These are phyloP conservation scores for Pleuronectes platessa DNA, from an alignment of 2,113 vertebrate genomes.

Conservation along the genomic window DNA sequence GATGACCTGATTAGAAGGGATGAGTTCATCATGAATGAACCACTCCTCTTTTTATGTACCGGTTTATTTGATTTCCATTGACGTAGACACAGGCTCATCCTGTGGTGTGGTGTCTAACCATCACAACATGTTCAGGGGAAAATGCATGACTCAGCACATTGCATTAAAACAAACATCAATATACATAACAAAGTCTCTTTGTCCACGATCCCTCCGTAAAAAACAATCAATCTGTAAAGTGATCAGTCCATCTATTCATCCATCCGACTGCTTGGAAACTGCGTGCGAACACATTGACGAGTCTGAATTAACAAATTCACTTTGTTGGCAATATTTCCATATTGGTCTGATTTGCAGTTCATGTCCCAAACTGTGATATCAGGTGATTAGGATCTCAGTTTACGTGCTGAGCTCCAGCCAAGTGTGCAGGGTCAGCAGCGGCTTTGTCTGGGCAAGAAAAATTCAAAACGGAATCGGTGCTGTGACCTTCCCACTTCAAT, in stretches of 20 bases:
- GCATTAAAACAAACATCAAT: conserved; percentile 14
- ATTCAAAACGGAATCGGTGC: conserved; percentile 55
- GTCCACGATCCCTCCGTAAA: conserved; percentile 7
- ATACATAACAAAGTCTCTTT: conserved; percentile 2
- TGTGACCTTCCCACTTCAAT: conserved; percentile 73
- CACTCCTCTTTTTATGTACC: conserved; percentile 8
- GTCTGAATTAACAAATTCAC: background rate
- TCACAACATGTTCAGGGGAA: conserved; percentile 9
- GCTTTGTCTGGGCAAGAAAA: conserved; percentile 65
- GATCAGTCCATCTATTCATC: conserved; percentile 9
- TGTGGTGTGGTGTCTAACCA: background rate
- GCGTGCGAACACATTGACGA: background rate
- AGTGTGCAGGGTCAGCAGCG: conserved; percentile 72
- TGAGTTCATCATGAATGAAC: conserved; percentile 23
- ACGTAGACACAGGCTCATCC: conserved; percentile 14
- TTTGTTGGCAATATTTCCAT: background rate
- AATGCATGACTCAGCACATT: background rate
- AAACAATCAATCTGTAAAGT: conserved; percentile 16
- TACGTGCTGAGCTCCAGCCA: conserved; percentile 56
- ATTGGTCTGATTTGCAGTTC: too few species aligned
- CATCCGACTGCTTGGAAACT: background rate
- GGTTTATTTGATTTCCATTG: conserved; percentile 30
- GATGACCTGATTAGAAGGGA: background rate
- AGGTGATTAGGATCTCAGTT: conserved; percentile 70
- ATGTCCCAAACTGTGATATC: conserved; percentile 51